phyloP scores from a whole-genome alignment of 2,888 invertebrate species.

The Pseudococcus jackbeardsleyi region DNA sequence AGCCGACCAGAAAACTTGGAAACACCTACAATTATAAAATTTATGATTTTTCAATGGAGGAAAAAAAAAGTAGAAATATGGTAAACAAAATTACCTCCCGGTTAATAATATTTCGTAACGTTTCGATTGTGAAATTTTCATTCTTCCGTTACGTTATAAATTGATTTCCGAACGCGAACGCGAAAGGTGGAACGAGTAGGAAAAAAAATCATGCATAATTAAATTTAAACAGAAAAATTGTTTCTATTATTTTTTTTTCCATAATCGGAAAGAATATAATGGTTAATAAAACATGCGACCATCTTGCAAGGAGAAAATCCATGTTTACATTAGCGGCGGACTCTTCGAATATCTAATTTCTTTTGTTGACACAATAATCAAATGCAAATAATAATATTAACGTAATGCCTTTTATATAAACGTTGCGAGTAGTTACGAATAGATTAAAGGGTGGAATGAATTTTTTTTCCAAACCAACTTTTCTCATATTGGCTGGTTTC shows the following conservation, averaged over 20 bases:
- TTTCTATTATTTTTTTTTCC: constrained; percentile 51
- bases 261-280: constrained; percentile 53
- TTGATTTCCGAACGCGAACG: background rate
- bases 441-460: constrained; percentile 51
- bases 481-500: background rate
- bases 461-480: constrained; percentile 35
- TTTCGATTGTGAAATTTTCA: constrained; percentile 24
- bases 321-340: constrained; percentile 57
- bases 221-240: constrained; percentile 45
- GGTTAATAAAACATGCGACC: constrained; percentile 62
- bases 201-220: constrained; percentile 43
- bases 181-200: constrained; percentile 1
- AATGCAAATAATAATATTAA: constrained; percentile 63
- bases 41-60: background rate
- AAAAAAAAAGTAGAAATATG: background rate
- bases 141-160: background rate
- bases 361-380: constrained; percentile 63
- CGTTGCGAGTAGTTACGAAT: constrained; percentile 32
- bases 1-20: background rate
- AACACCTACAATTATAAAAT: constrained; percentile 11
- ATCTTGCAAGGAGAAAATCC: constrained; percentile 56
- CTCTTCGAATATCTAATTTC: constrained; percentile 62
- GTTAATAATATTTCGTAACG: background rate
- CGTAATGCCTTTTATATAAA: constrained; percentile 57
- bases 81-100: constrained; percentile 8